phyloP scores from a whole-genome alignment of 2,113 vertebrate genomes.

The Zosterops pallidus region DNA sequence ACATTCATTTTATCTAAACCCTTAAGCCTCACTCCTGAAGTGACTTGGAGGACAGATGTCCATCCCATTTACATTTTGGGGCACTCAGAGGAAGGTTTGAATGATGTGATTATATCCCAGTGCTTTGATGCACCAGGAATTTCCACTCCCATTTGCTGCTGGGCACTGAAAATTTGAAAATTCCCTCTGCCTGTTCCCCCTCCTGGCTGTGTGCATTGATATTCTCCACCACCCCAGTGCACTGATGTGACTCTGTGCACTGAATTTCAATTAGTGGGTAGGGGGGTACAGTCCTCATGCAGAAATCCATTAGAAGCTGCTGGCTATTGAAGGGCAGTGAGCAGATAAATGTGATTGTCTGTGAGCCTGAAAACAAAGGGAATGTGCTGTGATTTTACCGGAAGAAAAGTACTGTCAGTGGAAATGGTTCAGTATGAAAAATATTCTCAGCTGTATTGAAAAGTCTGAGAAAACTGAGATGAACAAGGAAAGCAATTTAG shows the following conservation, averaged over 20 bases:
- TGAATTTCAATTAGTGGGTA: slow-evolving; percentile 55
- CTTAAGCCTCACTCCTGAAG: neutral
- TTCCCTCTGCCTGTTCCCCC: neutral
- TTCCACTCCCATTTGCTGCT: neutral
- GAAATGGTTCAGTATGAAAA: slow-evolving; percentile 8
- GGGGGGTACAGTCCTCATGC: neutral
- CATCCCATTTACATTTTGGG: neutral
- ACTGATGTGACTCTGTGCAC: slow-evolving; percentile 18
- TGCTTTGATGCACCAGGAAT: neutral
- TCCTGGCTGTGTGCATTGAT: slow-evolving; percentile 13
- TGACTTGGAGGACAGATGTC: neutral
- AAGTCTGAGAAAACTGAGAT: neutral
- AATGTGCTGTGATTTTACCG: slow-evolving; percentile 20
- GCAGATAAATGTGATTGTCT: slow-evolving; percentile 56
- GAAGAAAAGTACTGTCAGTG: neutral
- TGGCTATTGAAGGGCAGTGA: slow-evolving; percentile 44
- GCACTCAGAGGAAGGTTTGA: neutral
- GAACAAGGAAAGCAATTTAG: neutral
- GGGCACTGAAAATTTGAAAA: neutral
- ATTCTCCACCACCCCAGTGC: slow-evolving; percentile 44
- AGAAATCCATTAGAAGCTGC: slow-evolving; percentile 22
- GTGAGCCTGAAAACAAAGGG: slow-evolving; percentile 18
- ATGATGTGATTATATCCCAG: neutral
- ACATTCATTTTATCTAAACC: neutral
- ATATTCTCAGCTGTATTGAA: neutral